A percentile compares a stretch with the other conserved stretches of the same genome.
Conservation (phyloP, 1,140 invertebrate species). For the Neodiprion virginianus region DNA sequence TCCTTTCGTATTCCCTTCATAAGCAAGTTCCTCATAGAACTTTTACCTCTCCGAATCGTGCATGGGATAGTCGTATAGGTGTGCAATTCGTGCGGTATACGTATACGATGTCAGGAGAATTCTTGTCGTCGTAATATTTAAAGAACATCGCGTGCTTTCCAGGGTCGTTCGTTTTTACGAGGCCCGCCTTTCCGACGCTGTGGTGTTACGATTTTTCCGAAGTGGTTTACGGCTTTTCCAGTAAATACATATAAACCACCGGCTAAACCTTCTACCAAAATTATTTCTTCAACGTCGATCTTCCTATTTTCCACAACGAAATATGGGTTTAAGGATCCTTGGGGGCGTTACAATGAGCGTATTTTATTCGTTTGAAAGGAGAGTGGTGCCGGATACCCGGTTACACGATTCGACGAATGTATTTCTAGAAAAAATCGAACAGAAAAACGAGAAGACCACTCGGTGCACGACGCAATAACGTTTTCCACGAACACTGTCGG, state of each 20-base stretch:
- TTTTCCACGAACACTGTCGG: too few relatives aligned
- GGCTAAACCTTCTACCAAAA: background rate
- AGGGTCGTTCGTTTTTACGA: slow-evolving; percentile 5
- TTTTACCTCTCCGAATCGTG: background rate
- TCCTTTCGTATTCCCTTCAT: background rate
- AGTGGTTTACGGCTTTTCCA: background rate
- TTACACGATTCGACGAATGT: too few relatives aligned
- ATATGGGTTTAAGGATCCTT: too few relatives aligned
- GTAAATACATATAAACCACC: background rate
- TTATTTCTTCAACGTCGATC: slow-evolving; percentile 1
- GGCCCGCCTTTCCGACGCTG: background rate
- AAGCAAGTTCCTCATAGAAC: background rate
- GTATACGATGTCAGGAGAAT: too few relatives aligned
- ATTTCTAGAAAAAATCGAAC: too few relatives aligned
- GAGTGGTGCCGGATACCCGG: too few relatives aligned
- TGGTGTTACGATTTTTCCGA: background rate
- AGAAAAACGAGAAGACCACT: too few relatives aligned
- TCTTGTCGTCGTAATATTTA: background rate
- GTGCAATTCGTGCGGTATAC: background rate
- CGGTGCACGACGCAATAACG: too few relatives aligned
- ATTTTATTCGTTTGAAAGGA: too few relatives aligned
- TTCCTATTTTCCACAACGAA: background rate
- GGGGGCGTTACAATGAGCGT: too few relatives aligned
- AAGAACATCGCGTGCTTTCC: background rate
- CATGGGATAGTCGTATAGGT: background rate